These are phyloP conservation scores for Enteromius paludinosus DNA, from an alignment of 2,797 vertebrate species.

Conservation along the genomic window DNA sequence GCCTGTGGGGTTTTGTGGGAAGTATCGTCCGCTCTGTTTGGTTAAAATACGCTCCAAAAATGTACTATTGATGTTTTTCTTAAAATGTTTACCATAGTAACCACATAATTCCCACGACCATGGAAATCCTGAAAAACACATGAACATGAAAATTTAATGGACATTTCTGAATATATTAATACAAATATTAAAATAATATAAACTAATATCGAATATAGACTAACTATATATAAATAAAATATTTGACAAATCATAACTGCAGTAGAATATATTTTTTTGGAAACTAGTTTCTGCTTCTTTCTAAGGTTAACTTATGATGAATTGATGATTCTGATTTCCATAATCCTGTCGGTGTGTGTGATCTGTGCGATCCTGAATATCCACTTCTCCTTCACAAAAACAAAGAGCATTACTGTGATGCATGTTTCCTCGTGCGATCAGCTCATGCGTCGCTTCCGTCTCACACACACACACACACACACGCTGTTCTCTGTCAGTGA, in stretches of 20 bases:
- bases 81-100: not conserved
- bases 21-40: not conserved
- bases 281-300: not conserved
- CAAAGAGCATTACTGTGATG: constrained; percentile 32
- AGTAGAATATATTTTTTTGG: not conserved
- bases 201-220: too few relatives aligned
- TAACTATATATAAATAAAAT: too few relatives aligned
- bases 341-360: not conserved
- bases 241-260: too few relatives aligned
- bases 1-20: not conserved
- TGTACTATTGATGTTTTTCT: not conserved
- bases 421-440: constrained; percentile 1
- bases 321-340: not conserved
- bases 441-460: constrained; percentile 6
- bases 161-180: not conserved
- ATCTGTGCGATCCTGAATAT: constrained; percentile 13
- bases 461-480: not conserved
- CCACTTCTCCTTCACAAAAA: not conserved
- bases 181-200: not conserved
- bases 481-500: not conserved
- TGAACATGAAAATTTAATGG: not conserved
- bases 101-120: not conserved
- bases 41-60: not conserved
- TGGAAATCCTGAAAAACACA: not conserved
- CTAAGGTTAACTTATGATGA: not conserved